A percentile compares a stretch with the other conserved stretches of the same genome.
Conservation (phyloP, 1,140 invertebrate genomes). For the Macrocentrus cingulum region DNA sequence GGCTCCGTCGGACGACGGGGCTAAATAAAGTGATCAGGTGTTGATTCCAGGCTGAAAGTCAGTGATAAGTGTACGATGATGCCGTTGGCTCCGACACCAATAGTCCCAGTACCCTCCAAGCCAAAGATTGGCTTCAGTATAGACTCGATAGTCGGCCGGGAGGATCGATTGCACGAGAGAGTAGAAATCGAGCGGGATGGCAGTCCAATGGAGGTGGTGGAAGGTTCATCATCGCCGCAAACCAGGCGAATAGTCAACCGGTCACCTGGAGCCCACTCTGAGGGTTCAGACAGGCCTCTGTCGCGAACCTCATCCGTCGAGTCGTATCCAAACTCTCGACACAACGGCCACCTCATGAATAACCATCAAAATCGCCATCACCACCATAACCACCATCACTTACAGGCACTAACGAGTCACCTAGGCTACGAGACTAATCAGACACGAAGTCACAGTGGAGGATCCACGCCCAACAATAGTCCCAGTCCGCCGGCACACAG, state of each 20-base stretch:
- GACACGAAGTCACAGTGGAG: constrained; percentile 52
- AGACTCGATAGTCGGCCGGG: constrained; percentile 84
- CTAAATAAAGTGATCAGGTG: too few species aligned
- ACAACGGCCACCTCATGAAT: constrained; percentile 46
- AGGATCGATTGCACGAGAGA: constrained; percentile 43
- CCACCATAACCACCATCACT: constrained; percentile 37
- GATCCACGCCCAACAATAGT: constrained; percentile 64
- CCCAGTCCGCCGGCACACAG: constrained; percentile 67
- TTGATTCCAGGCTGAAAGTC: too few species aligned
- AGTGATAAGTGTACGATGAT: constrained; percentile 69
- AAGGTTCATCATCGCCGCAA: constrained; percentile 54
- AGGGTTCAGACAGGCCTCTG: constrained; percentile 47
- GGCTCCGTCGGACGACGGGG: constrained; percentile 21
- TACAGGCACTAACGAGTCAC: constrained; percentile 32
- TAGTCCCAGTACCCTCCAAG: constrained; percentile 79
- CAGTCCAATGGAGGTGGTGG: constrained; percentile 47
- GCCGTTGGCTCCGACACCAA: constrained; percentile 85
- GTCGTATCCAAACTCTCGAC: constrained; percentile 43
- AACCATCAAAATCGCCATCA: constrained; percentile 34
- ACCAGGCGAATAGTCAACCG: constrained; percentile 31
- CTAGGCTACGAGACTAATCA: constrained; percentile 40
- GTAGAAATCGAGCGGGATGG: constrained; percentile 47
- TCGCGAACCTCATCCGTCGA: constrained; percentile 53
- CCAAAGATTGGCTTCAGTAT: constrained; percentile 94
- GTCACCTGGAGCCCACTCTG: constrained; percentile 52